Conservation (phyloP, 2,113 vertebrate species). For the Dunckerocampus dactyliophorus region DNA sequence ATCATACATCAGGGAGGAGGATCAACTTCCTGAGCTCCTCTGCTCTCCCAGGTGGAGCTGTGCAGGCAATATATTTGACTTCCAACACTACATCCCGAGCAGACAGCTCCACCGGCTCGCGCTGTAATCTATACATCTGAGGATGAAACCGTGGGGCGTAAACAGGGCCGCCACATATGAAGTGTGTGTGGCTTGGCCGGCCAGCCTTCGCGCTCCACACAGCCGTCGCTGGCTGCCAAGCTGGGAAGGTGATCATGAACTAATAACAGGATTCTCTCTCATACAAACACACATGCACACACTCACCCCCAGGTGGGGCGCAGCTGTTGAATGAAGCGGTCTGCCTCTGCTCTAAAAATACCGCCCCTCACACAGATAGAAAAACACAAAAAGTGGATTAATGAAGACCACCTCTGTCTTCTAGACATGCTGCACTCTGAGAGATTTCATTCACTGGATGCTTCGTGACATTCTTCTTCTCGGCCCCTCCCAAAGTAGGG, state of each 20-base stretch:
- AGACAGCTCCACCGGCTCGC: slow-evolving; percentile 2
- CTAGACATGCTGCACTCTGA: slow-evolving; percentile 39
- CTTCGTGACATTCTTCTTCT: slow-evolving; percentile 10
- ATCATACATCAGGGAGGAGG: slow-evolving; percentile 29
- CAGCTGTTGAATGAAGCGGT: slow-evolving; percentile 66
- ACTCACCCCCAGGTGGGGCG: slow-evolving; percentile 64
- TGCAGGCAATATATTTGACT: slow-evolving; percentile 17
- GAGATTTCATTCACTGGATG: slow-evolving; percentile 41
- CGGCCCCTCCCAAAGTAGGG: slow-evolving; percentile 2
- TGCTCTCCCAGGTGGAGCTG: slow-evolving; percentile 31
- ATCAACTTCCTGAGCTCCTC: slow-evolving; percentile 37
- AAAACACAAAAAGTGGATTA: slow-evolving; percentile 51
- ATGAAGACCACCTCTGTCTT: slow-evolving; percentile 49
- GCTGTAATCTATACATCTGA: slow-evolving; percentile 27
- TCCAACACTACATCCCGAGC: slow-evolving; percentile 2
- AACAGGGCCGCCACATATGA: slow-evolving; percentile 36
- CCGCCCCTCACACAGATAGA: slow-evolving; percentile 44
- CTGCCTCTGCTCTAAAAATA: slow-evolving; percentile 62
- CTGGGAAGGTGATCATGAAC: slow-evolving; percentile 64
- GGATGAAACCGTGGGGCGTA: slow-evolving; percentile 31
- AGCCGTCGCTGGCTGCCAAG: slow-evolving; percentile 31
- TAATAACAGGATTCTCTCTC: slow-evolving; percentile 57
- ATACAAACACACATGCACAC: slow-evolving; percentile 40
- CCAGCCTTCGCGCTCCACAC: slow-evolving; percentile 35
- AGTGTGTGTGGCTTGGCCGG: slow-evolving; percentile 51